phyloP scores from a whole-genome alignment of 2,113 vertebrate genomes.

The Ancistrus triradiatus region DNA sequence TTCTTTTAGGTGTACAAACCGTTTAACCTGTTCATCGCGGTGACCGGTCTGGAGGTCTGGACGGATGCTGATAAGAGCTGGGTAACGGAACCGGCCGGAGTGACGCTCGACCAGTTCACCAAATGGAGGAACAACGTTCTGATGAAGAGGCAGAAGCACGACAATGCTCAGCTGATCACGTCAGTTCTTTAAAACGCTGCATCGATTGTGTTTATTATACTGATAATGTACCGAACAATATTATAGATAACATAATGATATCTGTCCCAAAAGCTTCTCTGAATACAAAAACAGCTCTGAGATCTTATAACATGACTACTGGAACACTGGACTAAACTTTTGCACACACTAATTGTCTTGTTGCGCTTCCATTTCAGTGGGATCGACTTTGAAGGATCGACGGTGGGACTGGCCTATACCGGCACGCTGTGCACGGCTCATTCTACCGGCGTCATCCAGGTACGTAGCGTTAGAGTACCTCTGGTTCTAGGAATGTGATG shows the following conservation, averaged over 20 bases:
- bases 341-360: too few relatives aligned
- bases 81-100: constrained; percentile 54
- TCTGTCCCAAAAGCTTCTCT: too few relatives aligned
- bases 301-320: too few relatives aligned
- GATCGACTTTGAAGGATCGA: constrained; percentile 67
- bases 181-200: too few relatives aligned
- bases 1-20: constrained; percentile 42
- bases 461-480: constrained; percentile 26
- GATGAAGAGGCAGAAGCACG: constrained; percentile 62
- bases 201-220: too few relatives aligned
- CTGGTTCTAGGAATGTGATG: too few relatives aligned
- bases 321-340: too few relatives aligned
- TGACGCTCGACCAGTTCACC: constrained; percentile 74
- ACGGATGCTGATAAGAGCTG: constrained; percentile 65
- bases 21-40: constrained; percentile 73
- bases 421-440: constrained; percentile 64
- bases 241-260: too few relatives aligned
- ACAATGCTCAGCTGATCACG: constrained; percentile 89
- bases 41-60: constrained; percentile 86
- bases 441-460: constrained; percentile 69
- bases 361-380: constrained; percentile 61
- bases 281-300: too few relatives aligned
- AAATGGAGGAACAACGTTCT: constrained; percentile 70
- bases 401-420: constrained; percentile 69
- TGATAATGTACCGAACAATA: too few relatives aligned